Evolutionary conservation across 2,113 vertebrate genomes (phyloP).

Genomic region (Chascanopsetta lugubris): DNA sequence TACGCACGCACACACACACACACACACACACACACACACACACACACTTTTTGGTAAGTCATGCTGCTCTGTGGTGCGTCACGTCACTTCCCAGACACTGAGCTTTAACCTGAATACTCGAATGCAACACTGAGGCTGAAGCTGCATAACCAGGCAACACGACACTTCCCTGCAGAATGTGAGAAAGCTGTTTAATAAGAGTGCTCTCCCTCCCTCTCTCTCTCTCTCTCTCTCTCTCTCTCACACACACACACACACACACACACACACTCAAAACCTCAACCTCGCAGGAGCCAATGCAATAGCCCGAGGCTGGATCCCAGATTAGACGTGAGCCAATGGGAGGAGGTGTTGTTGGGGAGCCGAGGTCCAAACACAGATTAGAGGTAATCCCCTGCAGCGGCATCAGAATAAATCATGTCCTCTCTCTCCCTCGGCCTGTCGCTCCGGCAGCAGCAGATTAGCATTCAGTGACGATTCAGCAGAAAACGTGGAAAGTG

Average conservation of each 20-base stretch:
- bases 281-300: slow-evolving; percentile 54
- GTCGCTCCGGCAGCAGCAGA: background rate
- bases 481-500: no score
- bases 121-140: background rate
- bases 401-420: slow-evolving; percentile 39
- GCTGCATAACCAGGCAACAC: background rate
- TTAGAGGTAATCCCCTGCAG: slow-evolving; percentile 75
- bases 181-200: slow-evolving; percentile 1
- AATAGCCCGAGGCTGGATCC: slow-evolving; percentile 17
- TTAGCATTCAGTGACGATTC: no score
- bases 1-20: background rate
- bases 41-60: background rate
- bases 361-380: slow-evolving; percentile 57
- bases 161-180: background rate
- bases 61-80: no score
- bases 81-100: background rate
- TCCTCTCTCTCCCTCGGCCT: slow-evolving; percentile 26
- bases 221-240: background rate
- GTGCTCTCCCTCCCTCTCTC: background rate
- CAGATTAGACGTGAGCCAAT: slow-evolving; percentile 74
- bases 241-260: background rate
- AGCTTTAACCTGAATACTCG: background rate
- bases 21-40: no score
- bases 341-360: slow-evolving; percentile 33
- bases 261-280: slow-evolving; percentile 2